Percentiles rank a stretch among this genome's conserved stretches.
Conservation (phyloP, 1,140 invertebrate genomes). For the Trachelipus rathkii region DNA sequence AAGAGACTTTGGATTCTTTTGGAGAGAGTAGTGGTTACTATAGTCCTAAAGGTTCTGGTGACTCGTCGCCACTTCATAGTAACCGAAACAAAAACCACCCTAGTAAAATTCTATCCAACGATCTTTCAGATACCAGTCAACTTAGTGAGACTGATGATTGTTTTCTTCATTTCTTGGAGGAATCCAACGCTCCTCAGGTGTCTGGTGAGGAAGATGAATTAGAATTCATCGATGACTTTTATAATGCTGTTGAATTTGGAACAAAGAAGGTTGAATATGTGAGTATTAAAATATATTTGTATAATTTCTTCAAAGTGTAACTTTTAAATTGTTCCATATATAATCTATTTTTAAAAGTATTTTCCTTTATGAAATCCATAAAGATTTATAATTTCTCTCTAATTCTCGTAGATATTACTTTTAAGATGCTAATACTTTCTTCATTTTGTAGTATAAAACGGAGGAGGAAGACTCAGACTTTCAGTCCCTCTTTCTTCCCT, state of each 20-base stretch:
- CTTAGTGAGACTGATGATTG: not conserved
- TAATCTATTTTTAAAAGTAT: too few relatives aligned
- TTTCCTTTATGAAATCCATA: too few relatives aligned
- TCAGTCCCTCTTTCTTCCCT: not conserved
- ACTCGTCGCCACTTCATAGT: conserved; percentile 49
- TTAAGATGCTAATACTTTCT: too few relatives aligned
- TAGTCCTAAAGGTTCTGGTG: conserved; percentile 60
- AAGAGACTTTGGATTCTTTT: conserved; percentile 59
- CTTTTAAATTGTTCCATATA: too few relatives aligned
- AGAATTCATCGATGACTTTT: conserved; percentile 21
- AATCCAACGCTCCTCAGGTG: conserved; percentile 28
- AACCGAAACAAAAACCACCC: conserved; percentile 23
- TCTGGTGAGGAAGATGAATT: conserved; percentile 23
- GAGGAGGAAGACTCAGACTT: not conserved
- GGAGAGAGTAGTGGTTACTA: conserved; percentile 80
- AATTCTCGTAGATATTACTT: too few relatives aligned
- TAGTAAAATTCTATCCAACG: conserved; percentile 8
- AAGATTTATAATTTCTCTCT: too few relatives aligned
- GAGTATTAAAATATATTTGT: conserved; percentile 8
- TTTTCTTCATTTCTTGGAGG: not conserved
- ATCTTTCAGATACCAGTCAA: conserved; percentile 4
- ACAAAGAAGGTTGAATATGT: not conserved
- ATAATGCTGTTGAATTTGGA: not conserved
- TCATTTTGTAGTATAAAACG: not conserved
- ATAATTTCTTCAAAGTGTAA: not conserved